Conservation (phyloP, 2,888 invertebrate genomes). For the Apamea crenata region DNA sequence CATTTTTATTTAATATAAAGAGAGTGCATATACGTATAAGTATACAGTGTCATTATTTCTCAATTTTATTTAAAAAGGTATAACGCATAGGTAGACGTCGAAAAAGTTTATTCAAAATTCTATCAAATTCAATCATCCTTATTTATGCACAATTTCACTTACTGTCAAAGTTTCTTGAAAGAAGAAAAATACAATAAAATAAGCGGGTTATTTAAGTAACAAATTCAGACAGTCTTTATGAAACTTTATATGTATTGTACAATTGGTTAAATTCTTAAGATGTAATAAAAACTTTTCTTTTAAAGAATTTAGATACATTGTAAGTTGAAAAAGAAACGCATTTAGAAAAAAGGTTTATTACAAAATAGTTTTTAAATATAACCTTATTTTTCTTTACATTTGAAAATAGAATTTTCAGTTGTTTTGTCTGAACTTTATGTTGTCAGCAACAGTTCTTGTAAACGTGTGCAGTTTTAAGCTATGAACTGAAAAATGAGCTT, state of each 20-base stretch:
- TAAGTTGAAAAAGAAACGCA: constrained; percentile 27
- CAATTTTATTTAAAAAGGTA: constrained; percentile 4
- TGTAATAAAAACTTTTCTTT: constrained; percentile 39
- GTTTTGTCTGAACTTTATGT: constrained; percentile 27
- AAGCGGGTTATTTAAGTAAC: constrained; percentile 33
- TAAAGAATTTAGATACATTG: constrained; percentile 27
- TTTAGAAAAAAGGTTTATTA: constrained; percentile 29
- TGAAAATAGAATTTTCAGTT: constrained; percentile 38
- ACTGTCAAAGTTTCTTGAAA: constrained; percentile 40
- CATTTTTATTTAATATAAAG: background rate
- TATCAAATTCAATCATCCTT: constrained; percentile 23
- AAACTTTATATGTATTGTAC: constrained; percentile 41
- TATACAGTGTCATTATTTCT: background rate
- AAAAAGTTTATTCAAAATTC: constrained; percentile 30
- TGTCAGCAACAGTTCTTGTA: constrained; percentile 8
- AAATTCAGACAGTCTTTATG: constrained; percentile 39
- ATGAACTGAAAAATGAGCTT: constrained; percentile 41
- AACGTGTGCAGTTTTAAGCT: constrained; percentile 32
- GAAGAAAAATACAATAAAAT: constrained; percentile 46
- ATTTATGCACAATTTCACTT: constrained; percentile 48
- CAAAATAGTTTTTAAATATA: constrained; percentile 49
- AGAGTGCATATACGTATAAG: background rate
- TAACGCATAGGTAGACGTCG: background rate
- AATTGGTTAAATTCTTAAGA: constrained; percentile 40
- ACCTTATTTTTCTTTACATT: constrained; percentile 30